phyloP scores from a whole-genome alignment of 2,797 vertebrate genomes.

The Macroramphosus scolopax region DNA sequence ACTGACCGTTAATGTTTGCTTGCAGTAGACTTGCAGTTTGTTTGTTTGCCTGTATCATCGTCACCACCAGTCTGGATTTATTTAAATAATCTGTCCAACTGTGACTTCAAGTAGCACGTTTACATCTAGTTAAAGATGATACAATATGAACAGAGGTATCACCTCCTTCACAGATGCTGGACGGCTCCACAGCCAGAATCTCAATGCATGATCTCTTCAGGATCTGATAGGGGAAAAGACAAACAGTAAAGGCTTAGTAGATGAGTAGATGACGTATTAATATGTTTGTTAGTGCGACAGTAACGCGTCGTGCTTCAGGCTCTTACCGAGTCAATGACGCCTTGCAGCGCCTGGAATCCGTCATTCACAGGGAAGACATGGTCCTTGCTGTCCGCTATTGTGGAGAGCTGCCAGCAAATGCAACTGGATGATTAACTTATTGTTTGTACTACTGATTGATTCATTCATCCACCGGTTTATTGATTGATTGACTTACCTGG shows the following conservation, averaged over 20 bases:
- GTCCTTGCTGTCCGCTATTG: constrained; percentile 94
- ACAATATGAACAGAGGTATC: constrained; percentile 27
- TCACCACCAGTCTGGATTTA: no score
- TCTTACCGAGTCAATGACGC: constrained; percentile 91
- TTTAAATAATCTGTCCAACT: no score
- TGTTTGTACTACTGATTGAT: background rate
- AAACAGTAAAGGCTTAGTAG: background rate
- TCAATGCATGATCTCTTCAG: constrained; percentile 97
- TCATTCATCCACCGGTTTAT: background rate
- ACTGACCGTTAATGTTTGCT: constrained; percentile 3
- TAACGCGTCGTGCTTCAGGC: background rate
- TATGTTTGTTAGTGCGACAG: background rate
- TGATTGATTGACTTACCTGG: constrained; percentile 78
- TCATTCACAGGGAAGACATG: constrained; percentile 97
- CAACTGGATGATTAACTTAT: background rate
- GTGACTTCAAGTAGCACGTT: background rate
- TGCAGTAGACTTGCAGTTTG: no score
- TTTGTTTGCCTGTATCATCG: no score
- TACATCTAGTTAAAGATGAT: background rate
- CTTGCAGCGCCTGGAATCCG: constrained; percentile 93
- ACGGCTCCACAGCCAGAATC: constrained; percentile 94
- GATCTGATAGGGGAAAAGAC: constrained; percentile 77
- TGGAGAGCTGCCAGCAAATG: constrained; percentile 82
- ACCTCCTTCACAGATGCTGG: constrained; percentile 97
- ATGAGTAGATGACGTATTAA: background rate